Conservation (phyloP, 1,140 invertebrate species). For the Orchestia grillus region DNA sequence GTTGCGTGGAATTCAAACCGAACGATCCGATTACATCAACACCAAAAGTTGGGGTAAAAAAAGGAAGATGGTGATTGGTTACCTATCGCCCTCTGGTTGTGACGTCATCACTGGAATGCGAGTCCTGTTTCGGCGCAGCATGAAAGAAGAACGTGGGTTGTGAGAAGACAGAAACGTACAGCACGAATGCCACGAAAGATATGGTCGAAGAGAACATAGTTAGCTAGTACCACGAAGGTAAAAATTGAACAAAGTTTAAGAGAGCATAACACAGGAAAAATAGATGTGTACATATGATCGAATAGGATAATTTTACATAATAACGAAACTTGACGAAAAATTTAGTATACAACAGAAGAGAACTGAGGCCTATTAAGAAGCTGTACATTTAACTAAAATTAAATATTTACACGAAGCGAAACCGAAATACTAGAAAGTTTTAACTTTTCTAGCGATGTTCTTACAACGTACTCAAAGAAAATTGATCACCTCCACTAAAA, state of each 20-base stretch:
- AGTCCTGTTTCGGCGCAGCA: slow-evolving; percentile 18
- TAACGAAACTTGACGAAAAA: background rate
- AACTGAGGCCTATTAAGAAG: background rate
- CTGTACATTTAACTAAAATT: background rate
- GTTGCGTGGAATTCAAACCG: background rate
- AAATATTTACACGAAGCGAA: background rate
- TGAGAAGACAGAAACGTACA: background rate
- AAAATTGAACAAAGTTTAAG: background rate
- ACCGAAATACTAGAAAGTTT: background rate
- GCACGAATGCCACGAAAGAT: background rate
- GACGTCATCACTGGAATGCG: slow-evolving; percentile 51
- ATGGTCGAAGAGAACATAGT: background rate
- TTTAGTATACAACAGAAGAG: background rate
- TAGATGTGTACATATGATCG: background rate
- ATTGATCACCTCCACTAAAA: background rate
- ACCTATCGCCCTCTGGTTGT: slow-evolving; percentile 41
- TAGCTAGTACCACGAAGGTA: background rate
- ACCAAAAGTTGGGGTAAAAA: background rate
- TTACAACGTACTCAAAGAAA: background rate
- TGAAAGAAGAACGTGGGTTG: background rate
- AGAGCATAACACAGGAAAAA: background rate
- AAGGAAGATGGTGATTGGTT: background rate
- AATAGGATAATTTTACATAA: background rate
- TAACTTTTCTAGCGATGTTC: background rate
- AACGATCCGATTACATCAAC: background rate